A percentile compares a stretch with the other conserved stretches of the same genome.
Conservation (phyloP, 1,140 invertebrate genomes). For the Wasmannia auropunctata region DNA sequence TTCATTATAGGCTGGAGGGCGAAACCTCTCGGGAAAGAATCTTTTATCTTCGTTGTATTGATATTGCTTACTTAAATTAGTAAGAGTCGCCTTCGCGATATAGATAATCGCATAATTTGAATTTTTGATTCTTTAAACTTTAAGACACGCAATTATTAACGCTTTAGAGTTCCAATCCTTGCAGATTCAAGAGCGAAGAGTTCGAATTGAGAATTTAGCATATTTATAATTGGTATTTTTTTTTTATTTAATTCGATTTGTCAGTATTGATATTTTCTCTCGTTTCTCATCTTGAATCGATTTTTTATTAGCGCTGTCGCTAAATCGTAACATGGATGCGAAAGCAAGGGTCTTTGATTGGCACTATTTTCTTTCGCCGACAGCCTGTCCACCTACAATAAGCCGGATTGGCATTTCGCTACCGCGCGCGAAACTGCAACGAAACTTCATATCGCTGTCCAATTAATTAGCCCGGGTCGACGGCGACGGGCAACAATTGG, state of each 20-base stretch:
- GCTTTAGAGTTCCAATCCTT: background rate
- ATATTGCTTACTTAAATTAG: background rate
- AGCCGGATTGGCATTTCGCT: slow-evolving; percentile 20
- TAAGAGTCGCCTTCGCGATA: background rate
- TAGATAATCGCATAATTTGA: background rate
- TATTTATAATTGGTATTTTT: background rate
- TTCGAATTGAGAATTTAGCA: background rate
- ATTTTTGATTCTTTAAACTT: background rate
- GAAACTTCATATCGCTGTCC: slow-evolving; percentile 13
- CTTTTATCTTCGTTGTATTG: background rate
- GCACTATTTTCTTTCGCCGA: background rate
- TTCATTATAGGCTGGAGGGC: background rate
- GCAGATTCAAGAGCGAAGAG: background rate
- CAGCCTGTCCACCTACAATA: background rate
- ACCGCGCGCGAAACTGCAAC: background rate
- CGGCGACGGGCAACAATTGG: slow-evolving; percentile 26
- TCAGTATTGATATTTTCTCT: background rate
- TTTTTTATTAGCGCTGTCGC: slow-evolving; percentile 1
- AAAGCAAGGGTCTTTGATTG: slow-evolving; percentile 10
- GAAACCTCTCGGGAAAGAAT: background rate
- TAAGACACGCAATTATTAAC: background rate
- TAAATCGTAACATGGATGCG: background rate
- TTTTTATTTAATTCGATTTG: background rate
- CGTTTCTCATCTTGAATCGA: background rate
- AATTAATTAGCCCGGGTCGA: slow-evolving; percentile 41